Conservation (phyloP, 2,888 invertebrate species). For the Gasteruption jaculator region DNA sequence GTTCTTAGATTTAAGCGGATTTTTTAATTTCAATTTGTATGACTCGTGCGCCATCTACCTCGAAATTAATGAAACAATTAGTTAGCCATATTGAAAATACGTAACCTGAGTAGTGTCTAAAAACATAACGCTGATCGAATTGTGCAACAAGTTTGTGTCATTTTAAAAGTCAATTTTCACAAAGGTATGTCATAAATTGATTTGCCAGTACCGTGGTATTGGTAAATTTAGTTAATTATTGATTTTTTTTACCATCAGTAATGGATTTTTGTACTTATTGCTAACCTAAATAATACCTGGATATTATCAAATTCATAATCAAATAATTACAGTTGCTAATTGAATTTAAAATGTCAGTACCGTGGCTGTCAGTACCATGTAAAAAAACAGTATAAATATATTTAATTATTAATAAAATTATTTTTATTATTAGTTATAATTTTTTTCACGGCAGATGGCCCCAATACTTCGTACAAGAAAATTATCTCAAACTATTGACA, state of each 20-base stretch:
- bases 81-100: slow-evolving; percentile 11
- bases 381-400: slow-evolving; percentile 10
- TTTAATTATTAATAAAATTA: slow-evolving; percentile 11
- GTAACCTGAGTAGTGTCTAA: slow-evolving; percentile 13
- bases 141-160: slow-evolving; percentile 10
- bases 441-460: slow-evolving; percentile 11
- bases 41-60: slow-evolving; percentile 11
- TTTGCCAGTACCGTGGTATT: slow-evolving; percentile 13
- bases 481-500: slow-evolving; percentile 6
- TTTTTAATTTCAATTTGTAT: slow-evolving; percentile 12
- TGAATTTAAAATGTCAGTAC: slow-evolving; percentile 17
- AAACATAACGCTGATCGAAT: slow-evolving; percentile 4
- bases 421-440: slow-evolving; percentile 14
- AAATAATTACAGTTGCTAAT: slow-evolving; percentile 15
- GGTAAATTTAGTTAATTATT: slow-evolving; percentile 4
- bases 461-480: slow-evolving; percentile 8
- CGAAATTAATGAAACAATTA: slow-evolving; percentile 11
- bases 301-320: slow-evolving; percentile 13
- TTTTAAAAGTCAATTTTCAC: slow-evolving; percentile 10
- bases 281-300: slow-evolving; percentile 8
- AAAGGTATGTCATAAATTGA: slow-evolving; percentile 16
- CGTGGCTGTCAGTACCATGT: slow-evolving; percentile 16
- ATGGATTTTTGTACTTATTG: slow-evolving; percentile 12
- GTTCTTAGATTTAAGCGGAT: slow-evolving; percentile 7
- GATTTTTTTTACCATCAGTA: too few species aligned